A percentile compares a stretch with the other conserved stretches of the same genome.
Conservation (phyloP, 92 coral and sea anemone species). For the Zoanthus sansibaricus region DNA sequence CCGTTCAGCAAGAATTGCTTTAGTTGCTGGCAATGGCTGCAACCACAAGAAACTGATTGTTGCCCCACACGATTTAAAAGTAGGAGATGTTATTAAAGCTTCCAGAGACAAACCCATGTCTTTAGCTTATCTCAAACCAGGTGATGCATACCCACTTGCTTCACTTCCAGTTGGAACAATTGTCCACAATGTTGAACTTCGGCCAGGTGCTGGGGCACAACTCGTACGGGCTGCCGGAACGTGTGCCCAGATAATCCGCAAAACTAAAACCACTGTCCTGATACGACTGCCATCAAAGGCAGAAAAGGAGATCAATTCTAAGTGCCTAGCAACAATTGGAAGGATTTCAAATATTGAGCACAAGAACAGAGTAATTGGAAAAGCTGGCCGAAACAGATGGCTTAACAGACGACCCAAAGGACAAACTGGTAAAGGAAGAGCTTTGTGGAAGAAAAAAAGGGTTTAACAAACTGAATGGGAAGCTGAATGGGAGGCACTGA, state of each 20-base stretch:
- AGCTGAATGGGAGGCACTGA: neutral
- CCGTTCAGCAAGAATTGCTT: conserved; percentile 93
- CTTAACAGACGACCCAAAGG: conserved; percentile 95
- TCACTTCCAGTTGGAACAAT: conserved; percentile 90
- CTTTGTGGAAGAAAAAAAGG: conserved; percentile 96
- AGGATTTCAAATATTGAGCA: conserved; percentile 95
- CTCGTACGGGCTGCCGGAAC: conserved; percentile 98
- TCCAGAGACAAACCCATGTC: conserved; percentile 89
- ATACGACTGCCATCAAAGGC: conserved; percentile 93
- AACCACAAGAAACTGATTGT: conserved; percentile 84
- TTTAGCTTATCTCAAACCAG: conserved; percentile 84
- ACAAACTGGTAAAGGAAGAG: conserved; percentile 93
- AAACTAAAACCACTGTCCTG: conserved; percentile 74
- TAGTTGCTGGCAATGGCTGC: conserved; percentile 96
- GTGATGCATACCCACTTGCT: conserved; percentile 95
- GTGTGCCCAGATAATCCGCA: conserved; percentile 92
- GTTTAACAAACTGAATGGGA: conserved; percentile 53
- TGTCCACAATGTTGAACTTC: conserved; percentile 92
- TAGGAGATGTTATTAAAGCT: conserved; percentile 92
- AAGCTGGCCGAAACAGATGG: conserved; percentile 99
- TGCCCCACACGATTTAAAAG: conserved; percentile 92
- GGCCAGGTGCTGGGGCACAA: conserved; percentile 96
- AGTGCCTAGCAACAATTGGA: conserved; percentile 91
- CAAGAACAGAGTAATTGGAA: conserved; percentile 91
- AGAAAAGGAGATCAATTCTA: conserved; percentile 82